A percentile compares a stretch with the other conserved stretches of the same genome.
Conservation (phyloP, 2,797 vertebrate species). For the Tokudaia muenninki region DNA sequence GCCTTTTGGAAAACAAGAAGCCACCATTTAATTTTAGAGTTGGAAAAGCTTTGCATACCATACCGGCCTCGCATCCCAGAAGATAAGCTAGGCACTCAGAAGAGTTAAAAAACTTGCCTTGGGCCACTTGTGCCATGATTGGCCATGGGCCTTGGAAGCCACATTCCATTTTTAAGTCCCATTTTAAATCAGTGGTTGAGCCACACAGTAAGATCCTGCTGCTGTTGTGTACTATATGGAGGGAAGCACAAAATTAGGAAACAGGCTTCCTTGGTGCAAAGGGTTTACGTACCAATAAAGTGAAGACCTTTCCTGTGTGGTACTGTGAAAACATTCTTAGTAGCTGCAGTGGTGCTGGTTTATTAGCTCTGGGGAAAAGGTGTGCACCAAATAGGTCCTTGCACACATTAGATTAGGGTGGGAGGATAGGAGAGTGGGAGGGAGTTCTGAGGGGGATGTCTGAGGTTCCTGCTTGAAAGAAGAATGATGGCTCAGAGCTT, state of each 20-base stretch:
- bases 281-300: not conserved
- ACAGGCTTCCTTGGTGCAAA: not conserved
- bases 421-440: not conserved
- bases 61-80: conserved; percentile 29
- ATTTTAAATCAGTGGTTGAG: conserved; percentile 26
- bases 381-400: not conserved
- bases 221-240: not conserved
- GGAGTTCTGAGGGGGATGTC: not conserved
- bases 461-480: not conserved
- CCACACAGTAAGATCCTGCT: not conserved
- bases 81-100: conserved; percentile 26
- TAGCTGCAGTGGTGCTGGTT: not conserved
- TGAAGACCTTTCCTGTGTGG: not conserved
- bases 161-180: conserved; percentile 36
- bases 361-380: not conserved
- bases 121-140: not conserved
- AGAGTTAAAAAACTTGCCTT: conserved; percentile 12
- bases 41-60: conserved; percentile 47
- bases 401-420: conserved; percentile 11
- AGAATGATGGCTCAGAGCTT: not conserved
- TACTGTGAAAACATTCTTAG: not conserved
- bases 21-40: conserved; percentile 68
- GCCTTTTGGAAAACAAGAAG: conserved; percentile 66
- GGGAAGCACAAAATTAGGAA: not conserved
- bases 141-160: not conserved